Evolutionary conservation across 2,888 invertebrate species (phyloP).

Genomic region (Melitaea athalia): DNA sequence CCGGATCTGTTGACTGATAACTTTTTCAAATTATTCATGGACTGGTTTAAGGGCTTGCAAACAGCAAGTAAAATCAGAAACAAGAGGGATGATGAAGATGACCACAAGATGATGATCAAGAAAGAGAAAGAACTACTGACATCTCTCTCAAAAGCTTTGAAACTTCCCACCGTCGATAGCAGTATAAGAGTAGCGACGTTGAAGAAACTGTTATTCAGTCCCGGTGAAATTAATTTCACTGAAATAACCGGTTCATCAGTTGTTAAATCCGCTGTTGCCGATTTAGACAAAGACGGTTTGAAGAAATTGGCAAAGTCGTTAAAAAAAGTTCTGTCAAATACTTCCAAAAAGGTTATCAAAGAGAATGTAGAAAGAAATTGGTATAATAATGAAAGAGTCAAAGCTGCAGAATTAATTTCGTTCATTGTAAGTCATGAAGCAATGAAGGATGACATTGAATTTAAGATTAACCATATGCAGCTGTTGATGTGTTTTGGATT

Average conservation of each 20-base stretch:
- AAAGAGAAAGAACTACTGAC: constrained; percentile 81
- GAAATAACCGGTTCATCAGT: constrained; percentile 86
- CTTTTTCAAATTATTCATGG: constrained; percentile 84
- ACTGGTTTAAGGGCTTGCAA: constrained; percentile 83
- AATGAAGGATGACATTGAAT: constrained; percentile 81
- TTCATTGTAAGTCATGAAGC: constrained; percentile 80
- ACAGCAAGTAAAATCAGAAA: constrained; percentile 82
- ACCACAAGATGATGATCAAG: constrained; percentile 77
- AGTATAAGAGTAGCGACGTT: constrained; percentile 82
- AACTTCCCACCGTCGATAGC: constrained; percentile 71
- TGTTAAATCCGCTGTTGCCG: constrained; percentile 84
- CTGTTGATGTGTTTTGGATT: constrained; percentile 85
- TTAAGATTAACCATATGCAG: constrained; percentile 85
- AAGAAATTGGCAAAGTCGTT: constrained; percentile 84
- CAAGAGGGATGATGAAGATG: constrained; percentile 71
- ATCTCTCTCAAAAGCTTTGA: constrained; percentile 75
- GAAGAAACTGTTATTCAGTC: constrained; percentile 84
- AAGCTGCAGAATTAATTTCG: constrained; percentile 81
- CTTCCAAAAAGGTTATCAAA: constrained; percentile 75
- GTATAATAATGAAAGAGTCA: constrained; percentile 86
- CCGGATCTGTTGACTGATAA: constrained; percentile 84
- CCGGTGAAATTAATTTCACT: constrained; percentile 88
- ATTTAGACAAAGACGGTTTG: constrained; percentile 83
- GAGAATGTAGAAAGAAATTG: constrained; percentile 81
- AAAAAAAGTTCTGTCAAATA: constrained; percentile 83